phyloP scores from a whole-genome alignment of 2,113 vertebrate genomes.

The Phalacrocorax pelagicus region DNA sequence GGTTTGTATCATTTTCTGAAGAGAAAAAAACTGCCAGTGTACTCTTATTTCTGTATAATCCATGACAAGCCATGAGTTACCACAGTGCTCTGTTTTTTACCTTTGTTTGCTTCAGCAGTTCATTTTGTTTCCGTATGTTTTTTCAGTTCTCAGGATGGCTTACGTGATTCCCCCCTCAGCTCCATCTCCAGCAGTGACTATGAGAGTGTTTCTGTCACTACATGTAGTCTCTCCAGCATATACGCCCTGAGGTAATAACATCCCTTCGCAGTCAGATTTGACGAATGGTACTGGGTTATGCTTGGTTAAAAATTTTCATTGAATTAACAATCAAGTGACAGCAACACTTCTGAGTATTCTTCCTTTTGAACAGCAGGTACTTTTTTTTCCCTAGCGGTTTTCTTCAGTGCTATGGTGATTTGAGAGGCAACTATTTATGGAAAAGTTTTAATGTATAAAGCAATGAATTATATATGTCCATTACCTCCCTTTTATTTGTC shows the following conservation, averaged over 20 bases:
- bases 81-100: slow-evolving; percentile 38
- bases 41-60: background rate
- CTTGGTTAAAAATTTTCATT: slow-evolving; percentile 1
- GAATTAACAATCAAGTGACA: slow-evolving; percentile 47
- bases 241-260: slow-evolving; percentile 87
- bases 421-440: background rate
- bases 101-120: slow-evolving; percentile 50
- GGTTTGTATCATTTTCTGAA: background rate
- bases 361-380: background rate
- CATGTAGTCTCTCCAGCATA: slow-evolving; percentile 90
- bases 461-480: background rate
- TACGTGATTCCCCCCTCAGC: slow-evolving; percentile 84
- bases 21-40: background rate
- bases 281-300: background rate
- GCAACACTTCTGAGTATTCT: slow-evolving; percentile 49
- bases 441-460: background rate
- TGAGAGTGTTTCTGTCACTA: slow-evolving; percentile 91
- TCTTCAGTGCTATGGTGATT: background rate
- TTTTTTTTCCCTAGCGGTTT: background rate
- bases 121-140: slow-evolving; percentile 70
- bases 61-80: background rate
- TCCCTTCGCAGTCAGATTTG: slow-evolving; percentile 46
- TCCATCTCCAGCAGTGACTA: slow-evolving; percentile 91
- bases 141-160: slow-evolving; percentile 83
- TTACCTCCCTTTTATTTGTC: background rate